Base-by-base conservation (phyloP, 2,888 invertebrate species). In the Bruchidius siliquastri region DNA sequence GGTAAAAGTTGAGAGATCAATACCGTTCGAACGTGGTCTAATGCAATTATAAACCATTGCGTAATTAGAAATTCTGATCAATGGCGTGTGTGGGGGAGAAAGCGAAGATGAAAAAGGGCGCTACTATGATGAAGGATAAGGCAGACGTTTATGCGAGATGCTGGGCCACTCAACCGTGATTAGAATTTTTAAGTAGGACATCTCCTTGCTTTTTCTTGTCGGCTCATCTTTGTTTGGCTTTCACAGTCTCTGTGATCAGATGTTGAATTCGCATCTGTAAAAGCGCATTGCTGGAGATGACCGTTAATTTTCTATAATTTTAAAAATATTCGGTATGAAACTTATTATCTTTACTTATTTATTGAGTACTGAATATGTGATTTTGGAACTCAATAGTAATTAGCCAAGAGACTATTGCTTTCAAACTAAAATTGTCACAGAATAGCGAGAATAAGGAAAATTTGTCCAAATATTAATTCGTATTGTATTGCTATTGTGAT, bases 1-100 rank as follows among this genome's bases (percentile, higher is more conserved):
- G 82, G 81, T 81, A 81, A 82, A 83, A 82, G 81, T 83, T 82
- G 79, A 78, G 76, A 82, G 83, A 84, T 85, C 85, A 82, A 85
- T 85, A 84, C 81, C 81, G 82, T 84, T 83, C 82, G 82, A 83
- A 84, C 81, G 83, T 81, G 80, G 74, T 78, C 22, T 70, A 70
- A 70, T 70, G 70, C 70, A 70, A 70, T 70, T 70, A 70, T 70
- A 70, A 70, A 70, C 70, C 70, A 70, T 22, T 70, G 70, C 30
- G 70, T 70, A 70, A 70, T 70, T 70, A 20, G 22, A 22, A 22
- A 68, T 21, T 68, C 68, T 68, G 68, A 21, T 22, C 68, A 68
- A 21, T 49, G 49, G 49, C 49, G 49, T 49, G 13, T 49, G 49
- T 49, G 49, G 49, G 49, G 49, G 49, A 49, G 49, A 49, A 49